These are phyloP conservation scores for Cancer borealis DNA, from an alignment of 2,888 invertebrate genomes.

Conservation along the genomic window DNA sequence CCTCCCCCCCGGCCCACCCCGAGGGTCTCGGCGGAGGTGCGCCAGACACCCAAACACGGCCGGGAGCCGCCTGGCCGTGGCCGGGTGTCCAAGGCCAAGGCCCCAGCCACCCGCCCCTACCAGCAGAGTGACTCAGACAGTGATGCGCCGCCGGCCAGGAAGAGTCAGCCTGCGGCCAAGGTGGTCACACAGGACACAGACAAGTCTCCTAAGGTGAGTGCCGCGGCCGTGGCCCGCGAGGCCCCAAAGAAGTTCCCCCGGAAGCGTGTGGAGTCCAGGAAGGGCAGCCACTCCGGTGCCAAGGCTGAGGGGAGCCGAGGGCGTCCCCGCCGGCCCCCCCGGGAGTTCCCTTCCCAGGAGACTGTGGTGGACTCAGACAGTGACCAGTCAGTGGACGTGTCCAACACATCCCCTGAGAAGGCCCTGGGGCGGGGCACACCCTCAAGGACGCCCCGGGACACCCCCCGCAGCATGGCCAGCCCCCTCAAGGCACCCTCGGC, in stretches of 20 bases:
- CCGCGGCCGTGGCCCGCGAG: conserved; percentile 39
- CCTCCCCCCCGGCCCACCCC: conserved; percentile 59
- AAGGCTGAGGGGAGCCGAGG: conserved; percentile 58
- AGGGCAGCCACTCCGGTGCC: conserved; percentile 62
- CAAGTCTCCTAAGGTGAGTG: conserved; percentile 52
- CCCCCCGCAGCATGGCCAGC: conserved; percentile 44
- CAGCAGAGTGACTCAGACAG: conserved; percentile 62
- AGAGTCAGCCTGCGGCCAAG: conserved; percentile 43
- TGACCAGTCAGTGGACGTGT: conserved; percentile 62
- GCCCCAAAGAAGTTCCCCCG: conserved; percentile 49
- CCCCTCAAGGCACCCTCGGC: conserved; percentile 61
- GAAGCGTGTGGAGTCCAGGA: conserved; percentile 55
- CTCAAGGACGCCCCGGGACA: conserved; percentile 62
- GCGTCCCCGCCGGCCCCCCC: conserved; percentile 42
- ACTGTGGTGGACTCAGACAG: conserved; percentile 54
- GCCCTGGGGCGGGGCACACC: conserved; percentile 55
- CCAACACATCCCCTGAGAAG: conserved; percentile 59
- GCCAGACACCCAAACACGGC: conserved; percentile 54
- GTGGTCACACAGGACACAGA: conserved; percentile 50
- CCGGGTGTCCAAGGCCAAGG: conserved; percentile 36
- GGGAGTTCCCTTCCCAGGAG: conserved; percentile 37
- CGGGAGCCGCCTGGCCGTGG: conserved; percentile 19
- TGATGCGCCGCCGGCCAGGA: conserved; percentile 42
- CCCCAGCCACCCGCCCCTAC: background rate
- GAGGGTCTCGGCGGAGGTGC: conserved; percentile 32